phyloP scores from a whole-genome alignment of 2,888 invertebrate species.

The Drosophila quinaria region DNA sequence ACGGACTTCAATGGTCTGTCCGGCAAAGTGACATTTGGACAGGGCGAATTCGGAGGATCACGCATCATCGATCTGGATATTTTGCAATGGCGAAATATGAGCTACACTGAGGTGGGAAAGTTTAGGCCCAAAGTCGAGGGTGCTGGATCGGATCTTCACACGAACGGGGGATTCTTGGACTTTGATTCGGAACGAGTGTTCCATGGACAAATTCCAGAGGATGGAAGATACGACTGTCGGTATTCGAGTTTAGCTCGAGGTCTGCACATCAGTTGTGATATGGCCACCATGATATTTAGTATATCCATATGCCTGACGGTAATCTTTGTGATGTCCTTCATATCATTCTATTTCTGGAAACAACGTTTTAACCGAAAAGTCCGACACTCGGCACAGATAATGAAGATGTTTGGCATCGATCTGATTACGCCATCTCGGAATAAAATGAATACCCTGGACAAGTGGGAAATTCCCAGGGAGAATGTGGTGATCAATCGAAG shows the following conservation, averaged over 20 bases:
- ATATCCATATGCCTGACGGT: constrained; percentile 88
- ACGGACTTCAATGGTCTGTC: constrained; percentile 91
- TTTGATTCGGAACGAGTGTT: constrained; percentile 78
- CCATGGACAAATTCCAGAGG: constrained; percentile 87
- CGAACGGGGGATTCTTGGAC: constrained; percentile 29
- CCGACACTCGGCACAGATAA: constrained; percentile 89
- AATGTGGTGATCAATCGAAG: constrained; percentile 94
- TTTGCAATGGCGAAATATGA: constrained; percentile 87
- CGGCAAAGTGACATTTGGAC: constrained; percentile 90
- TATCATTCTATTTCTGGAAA: constrained; percentile 89
- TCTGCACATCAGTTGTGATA: constrained; percentile 90
- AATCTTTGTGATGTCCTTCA: constrained; percentile 84
- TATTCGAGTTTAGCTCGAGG: constrained; percentile 89
- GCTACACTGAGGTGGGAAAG: constrained; percentile 87
- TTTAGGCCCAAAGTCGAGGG: constrained; percentile 87
- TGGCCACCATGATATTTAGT: constrained; percentile 87
- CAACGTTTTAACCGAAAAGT: constrained; percentile 89
- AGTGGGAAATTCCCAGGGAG: constrained; percentile 95
- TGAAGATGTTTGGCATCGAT: constrained; percentile 90
- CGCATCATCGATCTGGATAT: constrained; percentile 88
- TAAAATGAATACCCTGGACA: constrained; percentile 88
- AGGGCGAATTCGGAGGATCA: constrained; percentile 87
- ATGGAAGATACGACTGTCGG: constrained; percentile 90
- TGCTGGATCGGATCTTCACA: constrained; percentile 40
- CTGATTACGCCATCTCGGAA: constrained; percentile 86